Conservation (phyloP, 2,113 vertebrate genomes). For the Zapornia atra region DNA sequence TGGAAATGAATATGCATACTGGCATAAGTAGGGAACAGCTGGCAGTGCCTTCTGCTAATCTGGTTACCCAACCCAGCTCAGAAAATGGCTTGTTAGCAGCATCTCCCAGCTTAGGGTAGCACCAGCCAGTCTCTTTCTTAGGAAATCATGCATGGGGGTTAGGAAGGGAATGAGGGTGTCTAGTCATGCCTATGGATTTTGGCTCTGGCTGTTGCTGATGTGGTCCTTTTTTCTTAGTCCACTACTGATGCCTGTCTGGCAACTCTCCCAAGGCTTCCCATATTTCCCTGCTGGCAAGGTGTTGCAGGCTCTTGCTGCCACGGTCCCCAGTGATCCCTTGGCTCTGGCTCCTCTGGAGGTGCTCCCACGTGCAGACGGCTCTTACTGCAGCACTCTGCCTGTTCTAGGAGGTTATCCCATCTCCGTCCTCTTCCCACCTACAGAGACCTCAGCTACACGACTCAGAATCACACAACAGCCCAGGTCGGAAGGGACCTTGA, state of each 20-base stretch:
- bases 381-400: accelerated
- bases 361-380: neutral
- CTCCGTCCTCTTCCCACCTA: neutral
- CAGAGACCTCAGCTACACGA: neutral
- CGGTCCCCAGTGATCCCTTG: neutral
- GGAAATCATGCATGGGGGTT: neutral
- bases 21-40: accelerated
- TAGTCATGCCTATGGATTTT: neutral
- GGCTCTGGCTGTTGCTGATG: neutral
- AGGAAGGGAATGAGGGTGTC: neutral
- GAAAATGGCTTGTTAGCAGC: neutral
- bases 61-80: neutral
- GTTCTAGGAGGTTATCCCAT: neutral
- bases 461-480: neutral
- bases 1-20: neutral
- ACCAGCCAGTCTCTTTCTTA: neutral
- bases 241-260: neutral
- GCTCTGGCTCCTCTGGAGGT: neutral
- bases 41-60: neutral
- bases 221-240: neutral
- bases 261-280: neutral
- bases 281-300: neutral
- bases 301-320: neutral
- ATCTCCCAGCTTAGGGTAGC: neutral
- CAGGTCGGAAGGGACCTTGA: neutral